Evolutionary conservation across 2,113 vertebrate genomes (phyloP).

Genomic region (Aldabrachelys gigantea): DNA sequence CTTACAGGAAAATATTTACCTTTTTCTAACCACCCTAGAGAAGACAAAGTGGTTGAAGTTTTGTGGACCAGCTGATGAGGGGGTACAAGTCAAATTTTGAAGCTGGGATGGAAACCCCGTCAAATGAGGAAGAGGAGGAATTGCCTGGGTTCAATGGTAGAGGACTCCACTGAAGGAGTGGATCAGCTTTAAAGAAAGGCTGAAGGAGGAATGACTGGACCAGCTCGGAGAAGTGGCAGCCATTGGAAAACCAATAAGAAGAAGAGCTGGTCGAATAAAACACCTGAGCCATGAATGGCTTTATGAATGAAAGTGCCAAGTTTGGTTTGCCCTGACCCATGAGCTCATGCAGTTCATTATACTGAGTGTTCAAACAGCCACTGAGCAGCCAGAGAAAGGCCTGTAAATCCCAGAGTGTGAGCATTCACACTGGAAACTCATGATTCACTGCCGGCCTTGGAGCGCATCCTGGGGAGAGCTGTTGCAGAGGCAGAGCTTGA

Average conservation of each 20-base stretch:
- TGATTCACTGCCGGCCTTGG: neutral
- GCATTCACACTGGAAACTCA: neutral
- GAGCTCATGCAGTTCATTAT: neutral
- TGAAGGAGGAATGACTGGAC: neutral
- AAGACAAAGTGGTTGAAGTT: neutral
- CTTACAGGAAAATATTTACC: neutral
- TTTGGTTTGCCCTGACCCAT: neutral
- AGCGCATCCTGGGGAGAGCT: neutral
- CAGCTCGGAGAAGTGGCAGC: neutral
- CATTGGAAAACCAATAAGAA: neutral
- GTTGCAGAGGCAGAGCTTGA: neutral
- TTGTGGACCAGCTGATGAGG: neutral
- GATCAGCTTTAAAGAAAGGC: neutral
- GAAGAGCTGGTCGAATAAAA: neutral
- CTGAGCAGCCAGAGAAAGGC: neutral
- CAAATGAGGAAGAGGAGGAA: neutral
- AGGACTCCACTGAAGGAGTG: neutral
- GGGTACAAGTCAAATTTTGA: neutral
- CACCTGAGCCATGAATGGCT: neutral
- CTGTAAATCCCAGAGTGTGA: neutral
- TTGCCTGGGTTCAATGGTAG: neutral
- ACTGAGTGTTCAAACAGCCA: neutral
- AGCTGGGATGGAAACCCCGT: neutral
- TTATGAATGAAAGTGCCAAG: neutral
- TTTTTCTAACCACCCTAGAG: neutral